A percentile compares a stretch with the other conserved stretches of the same genome.
phyloP scores from a whole-genome alignment of 2,113 vertebrate species.

The Coregonus clupeaformis region DNA sequence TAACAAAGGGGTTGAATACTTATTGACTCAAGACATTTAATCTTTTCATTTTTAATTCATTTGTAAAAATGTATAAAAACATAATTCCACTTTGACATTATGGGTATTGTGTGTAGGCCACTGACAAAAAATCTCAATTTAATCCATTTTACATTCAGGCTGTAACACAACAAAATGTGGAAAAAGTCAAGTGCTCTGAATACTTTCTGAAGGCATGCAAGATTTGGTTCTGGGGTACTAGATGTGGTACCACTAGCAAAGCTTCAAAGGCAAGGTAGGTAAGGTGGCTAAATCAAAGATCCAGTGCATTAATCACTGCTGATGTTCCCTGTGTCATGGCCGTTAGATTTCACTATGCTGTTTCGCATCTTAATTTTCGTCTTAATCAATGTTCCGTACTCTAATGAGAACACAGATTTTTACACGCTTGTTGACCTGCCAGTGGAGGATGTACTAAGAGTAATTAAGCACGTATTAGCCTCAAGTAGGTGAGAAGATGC shows the following conservation, averaged over 20 bases:
- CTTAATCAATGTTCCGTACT: constrained; percentile 67
- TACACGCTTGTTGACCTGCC: constrained; percentile 65
- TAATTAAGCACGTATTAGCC: constrained; percentile 62
- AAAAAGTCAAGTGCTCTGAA: too few relatives aligned
- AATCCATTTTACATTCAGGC: too few relatives aligned
- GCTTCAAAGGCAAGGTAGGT: background rate
- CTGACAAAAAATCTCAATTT: too few relatives aligned
- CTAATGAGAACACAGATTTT: constrained; percentile 67
- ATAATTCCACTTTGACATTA: too few relatives aligned
- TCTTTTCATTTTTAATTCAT: too few relatives aligned
- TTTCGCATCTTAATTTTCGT: constrained; percentile 61
- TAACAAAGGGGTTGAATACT: too few relatives aligned
- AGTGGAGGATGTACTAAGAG: constrained; percentile 55
- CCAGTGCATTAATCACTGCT: constrained; percentile 40
- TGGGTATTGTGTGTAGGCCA: too few relatives aligned
- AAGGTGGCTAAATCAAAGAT: constrained; percentile 12
- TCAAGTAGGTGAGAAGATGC: constrained; percentile 38
- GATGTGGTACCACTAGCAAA: background rate
- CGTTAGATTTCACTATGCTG: constrained; percentile 39
- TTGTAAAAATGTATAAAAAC: too few relatives aligned
- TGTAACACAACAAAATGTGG: too few relatives aligned
- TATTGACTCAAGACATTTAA: too few relatives aligned
- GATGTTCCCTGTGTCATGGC: constrained; percentile 41
- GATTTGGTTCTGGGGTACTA: too few relatives aligned
- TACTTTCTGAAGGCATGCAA: too few relatives aligned